Evolutionary conservation across 2,797 vertebrate genomes (phyloP), one percentile per base, ranked within the genome.

Genomic region (Xenopus petersii): DNA sequence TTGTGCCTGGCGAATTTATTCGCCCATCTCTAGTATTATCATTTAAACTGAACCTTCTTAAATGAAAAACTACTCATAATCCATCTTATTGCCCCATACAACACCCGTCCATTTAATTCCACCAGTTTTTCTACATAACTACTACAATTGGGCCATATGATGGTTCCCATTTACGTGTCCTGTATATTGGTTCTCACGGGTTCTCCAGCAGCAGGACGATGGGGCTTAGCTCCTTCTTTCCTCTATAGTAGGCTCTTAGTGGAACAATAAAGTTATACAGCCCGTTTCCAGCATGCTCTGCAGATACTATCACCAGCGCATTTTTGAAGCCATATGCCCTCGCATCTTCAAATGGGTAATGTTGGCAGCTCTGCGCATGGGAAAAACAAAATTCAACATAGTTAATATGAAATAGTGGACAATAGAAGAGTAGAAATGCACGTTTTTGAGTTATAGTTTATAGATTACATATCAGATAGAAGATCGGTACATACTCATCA

Each of bases 261-360:
- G 93, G 93, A 30, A 92, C 92, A 1, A 94, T 92, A 84, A 94
- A 94, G 88, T 94, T 94, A 86, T 94, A 94, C 13, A 94, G 87
- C 26, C 93, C 93, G 0, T 94, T 94, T n/a, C 92, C 92, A 0
- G 93, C 92, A 0, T 89, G 88, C 86, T 94, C 93, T 0, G 93
- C 93, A 0, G 93, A 94, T 74, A 94, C 92, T 55, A 94, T 94
- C 79, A 94, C 93, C 83, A 93, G 67, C 77, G 93, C 92, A 87
- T 93, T 94, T 84, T 89, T 93, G 83, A 94, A 94, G 77, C 90
- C 90, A 8, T 94, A 94, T 8, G 92, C 91, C 33, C 92, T 90
- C 1, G 93, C 93, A 0, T 94, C 93, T 81, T 93, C 93, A 13
- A 89, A 91, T 2, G 92, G 89, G 81, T 89, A 89, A 80, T 94